Conservation (phyloP, 2,113 vertebrate species). For the Phalacrocorax brasilianus region DNA sequence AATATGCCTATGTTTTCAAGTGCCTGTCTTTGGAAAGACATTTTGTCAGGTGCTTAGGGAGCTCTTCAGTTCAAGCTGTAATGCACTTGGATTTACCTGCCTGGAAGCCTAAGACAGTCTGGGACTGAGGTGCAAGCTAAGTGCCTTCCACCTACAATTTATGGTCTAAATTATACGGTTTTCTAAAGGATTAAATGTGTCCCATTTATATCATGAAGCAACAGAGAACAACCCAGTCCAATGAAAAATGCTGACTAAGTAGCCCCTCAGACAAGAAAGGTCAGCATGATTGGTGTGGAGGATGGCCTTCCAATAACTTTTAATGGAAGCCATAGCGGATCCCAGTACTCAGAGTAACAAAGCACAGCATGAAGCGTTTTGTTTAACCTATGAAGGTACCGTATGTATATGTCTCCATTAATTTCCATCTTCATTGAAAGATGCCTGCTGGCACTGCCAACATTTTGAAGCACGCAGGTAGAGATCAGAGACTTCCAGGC, state of each 20-base stretch:
- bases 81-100: not conserved
- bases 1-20: not conserved
- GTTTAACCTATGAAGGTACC: not conserved
- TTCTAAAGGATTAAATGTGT: not conserved
- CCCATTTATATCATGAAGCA: not conserved
- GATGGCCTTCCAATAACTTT: not conserved
- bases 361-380: not conserved
- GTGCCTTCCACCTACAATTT: not conserved
- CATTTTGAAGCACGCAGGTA: not conserved
- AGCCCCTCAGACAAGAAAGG: not conserved
- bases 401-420: not conserved
- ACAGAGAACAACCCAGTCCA: not conserved
- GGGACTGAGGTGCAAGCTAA: not conserved
- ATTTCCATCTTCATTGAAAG: not conserved
- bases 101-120: not conserved
- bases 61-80: not conserved
- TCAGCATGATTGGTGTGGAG: not conserved
- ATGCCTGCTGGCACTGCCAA: not conserved
- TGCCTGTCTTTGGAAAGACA: not conserved
- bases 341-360: not conserved
- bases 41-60: not conserved
- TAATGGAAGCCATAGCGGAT: not conserved
- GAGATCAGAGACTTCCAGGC: not conserved
- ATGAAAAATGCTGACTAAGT: not conserved
- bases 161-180: not conserved